Evolutionary conservation across 2,113 vertebrate genomes (phyloP).

Genomic region (Callorhinus ursinus): DNA sequence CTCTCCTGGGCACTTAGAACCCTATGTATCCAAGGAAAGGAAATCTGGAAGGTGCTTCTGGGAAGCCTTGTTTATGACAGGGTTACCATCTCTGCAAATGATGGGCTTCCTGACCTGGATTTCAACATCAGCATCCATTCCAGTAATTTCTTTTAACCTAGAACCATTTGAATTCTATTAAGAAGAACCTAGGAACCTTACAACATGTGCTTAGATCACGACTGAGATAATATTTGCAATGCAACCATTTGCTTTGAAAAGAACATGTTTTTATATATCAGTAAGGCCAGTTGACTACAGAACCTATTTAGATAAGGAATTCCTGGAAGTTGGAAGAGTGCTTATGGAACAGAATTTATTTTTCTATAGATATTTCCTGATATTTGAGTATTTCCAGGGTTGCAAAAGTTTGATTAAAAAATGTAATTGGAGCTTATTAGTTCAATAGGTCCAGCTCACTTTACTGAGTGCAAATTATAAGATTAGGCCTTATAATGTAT

Average conservation of each 20-base stretch:
- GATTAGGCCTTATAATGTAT: not conserved
- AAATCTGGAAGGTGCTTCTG: accelerated
- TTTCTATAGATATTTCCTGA: not conserved
- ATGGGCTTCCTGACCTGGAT: not conserved
- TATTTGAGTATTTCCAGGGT: not conserved
- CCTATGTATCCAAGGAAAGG: not conserved
- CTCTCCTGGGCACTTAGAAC: not conserved
- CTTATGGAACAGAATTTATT: not conserved
- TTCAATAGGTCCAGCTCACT: not conserved
- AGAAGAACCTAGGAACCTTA: not conserved
- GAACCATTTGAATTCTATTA: not conserved
- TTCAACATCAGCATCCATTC: not conserved
- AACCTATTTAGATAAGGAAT: not conserved
- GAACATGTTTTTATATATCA: not conserved
- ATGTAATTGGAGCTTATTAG: not conserved
- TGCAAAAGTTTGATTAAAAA: not conserved
- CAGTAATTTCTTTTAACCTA: not conserved
- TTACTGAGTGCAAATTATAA: not conserved
- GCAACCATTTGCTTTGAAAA: not conserved
- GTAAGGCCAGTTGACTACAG: not conserved
- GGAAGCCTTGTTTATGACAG: not conserved
- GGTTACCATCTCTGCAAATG: not conserved
- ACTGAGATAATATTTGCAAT: not conserved
- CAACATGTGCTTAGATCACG: not conserved
- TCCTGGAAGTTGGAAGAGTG: not conserved